Percentiles rank a stretch among this genome's conserved stretches.
Conservation (phyloP, 2,797 vertebrate genomes). For the Heliangelus exortis region DNA sequence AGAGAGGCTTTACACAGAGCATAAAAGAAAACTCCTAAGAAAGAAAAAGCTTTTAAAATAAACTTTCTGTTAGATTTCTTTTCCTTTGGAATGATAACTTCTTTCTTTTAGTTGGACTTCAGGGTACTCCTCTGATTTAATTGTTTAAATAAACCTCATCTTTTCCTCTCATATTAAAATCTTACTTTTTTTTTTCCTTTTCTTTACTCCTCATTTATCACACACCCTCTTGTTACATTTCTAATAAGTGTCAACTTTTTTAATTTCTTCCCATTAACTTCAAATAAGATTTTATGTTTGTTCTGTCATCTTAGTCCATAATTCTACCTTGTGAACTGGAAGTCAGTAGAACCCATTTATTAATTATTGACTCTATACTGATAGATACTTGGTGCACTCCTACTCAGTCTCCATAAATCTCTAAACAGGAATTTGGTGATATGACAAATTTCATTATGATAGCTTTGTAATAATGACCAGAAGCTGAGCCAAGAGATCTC, state of each 20-base stretch:
- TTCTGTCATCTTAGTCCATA: neutral
- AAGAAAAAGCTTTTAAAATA: neutral
- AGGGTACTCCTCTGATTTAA: neutral
- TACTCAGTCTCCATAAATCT: neutral
- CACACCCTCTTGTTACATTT: neutral
- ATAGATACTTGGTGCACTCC: neutral
- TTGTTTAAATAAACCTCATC: accelerated
- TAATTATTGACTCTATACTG: neutral
- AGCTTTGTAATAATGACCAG: neutral
- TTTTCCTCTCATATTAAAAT: neutral
- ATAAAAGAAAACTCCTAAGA: neutral
- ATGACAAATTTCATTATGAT: neutral
- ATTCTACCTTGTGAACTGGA: neutral
- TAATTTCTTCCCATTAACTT: neutral
- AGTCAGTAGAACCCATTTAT: neutral
- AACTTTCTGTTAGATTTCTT: neutral
- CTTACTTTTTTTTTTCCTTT: neutral
- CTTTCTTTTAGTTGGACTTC: neutral
- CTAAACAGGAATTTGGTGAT: neutral
- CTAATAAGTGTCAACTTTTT: neutral
- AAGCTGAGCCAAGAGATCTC: neutral
- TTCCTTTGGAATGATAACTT: neutral
- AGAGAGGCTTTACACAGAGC: neutral
- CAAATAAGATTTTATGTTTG: neutral
- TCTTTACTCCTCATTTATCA: neutral